Evolutionary conservation across 2,888 invertebrate species (phyloP), one percentile per base, ranked within the genome.

Genomic region (Tanypteryx hageni): DNA sequence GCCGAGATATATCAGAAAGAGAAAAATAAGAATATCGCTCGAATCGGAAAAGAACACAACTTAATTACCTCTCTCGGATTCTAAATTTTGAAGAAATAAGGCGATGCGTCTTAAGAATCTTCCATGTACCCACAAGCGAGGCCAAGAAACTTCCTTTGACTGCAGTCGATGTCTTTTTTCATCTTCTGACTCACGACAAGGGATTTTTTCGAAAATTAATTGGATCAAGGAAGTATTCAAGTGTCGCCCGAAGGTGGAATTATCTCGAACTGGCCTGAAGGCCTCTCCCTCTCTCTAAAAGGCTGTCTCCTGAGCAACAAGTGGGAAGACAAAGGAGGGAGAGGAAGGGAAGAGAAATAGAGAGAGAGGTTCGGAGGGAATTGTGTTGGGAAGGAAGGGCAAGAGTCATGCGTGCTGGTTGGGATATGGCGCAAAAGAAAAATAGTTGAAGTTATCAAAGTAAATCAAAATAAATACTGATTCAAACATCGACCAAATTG

Each of bases 251-350:
- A 27, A 76, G 76, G 76, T 10, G 76, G 76, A 22, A 76, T 16
- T 22, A 27, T 76, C 76, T 11, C n/a, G 76, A 76, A 76, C 13
- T 27, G 27, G 27, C 76, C 22, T 22, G 27, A 27, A 76, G 27
- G 10, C 22, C 44, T 44, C 44, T 44, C 44, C 5, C 44, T 44
- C 44, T 44, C 44, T 44, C 76, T 22, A 27, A 76, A 76, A 76
- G 76, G 22, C 22, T 27, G 27, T n/a, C n/a, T 10, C 68, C 76
- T n/a, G 4, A 76, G 22, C 76, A 76, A 76, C 76, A 76, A 76
- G 76, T 76, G 76, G 76, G 27, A 76, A 76, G 76, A 76, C 76
- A 76, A 76, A 27, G 76, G 76, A 27, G 22, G 22, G 76, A 76
- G 68, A 68, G 22, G n/a, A 3, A 16, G 76, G n/a, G 22, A 76